Conservation (phyloP, 30 jellyfish, hydroid and myxozoan genomes). For the Aurelia aurita region DNA sequence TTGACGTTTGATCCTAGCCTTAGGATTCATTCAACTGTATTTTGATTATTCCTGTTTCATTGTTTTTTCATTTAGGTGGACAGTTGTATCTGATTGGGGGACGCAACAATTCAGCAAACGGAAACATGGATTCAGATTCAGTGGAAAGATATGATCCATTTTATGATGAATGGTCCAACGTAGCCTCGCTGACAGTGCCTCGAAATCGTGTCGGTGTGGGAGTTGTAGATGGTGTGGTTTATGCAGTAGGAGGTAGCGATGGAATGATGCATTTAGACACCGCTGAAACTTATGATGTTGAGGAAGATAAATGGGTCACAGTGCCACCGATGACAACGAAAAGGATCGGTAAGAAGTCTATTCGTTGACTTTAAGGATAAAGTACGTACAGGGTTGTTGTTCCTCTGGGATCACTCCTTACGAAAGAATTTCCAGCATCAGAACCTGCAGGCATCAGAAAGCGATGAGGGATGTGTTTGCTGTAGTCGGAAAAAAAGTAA, state of each 20-base stretch:
- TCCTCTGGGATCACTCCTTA: too few relatives aligned
- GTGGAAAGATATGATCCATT: slow-evolving; percentile 97
- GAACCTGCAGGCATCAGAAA: too few relatives aligned
- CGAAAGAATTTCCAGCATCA: too few relatives aligned
- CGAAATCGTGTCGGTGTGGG: slow-evolving; percentile 98
- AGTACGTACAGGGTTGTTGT: too few relatives aligned
- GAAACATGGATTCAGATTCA: slow-evolving; percentile 86
- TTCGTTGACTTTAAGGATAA: too few relatives aligned
- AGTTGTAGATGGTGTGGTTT: slow-evolving; percentile 82
- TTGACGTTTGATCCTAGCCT: too few relatives aligned
- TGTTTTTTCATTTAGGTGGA: slow-evolving; percentile 79
- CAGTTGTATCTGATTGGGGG: slow-evolving; percentile 94
- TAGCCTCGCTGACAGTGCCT: slow-evolving; percentile 90
- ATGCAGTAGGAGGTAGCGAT: slow-evolving; percentile 99
- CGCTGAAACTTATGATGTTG: slow-evolving; percentile 89
- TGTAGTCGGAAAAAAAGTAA: too few relatives aligned
- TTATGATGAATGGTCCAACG: slow-evolving; percentile 87
- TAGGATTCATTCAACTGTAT: not conserved
- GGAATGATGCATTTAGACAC: slow-evolving; percentile 93
- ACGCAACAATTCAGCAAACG: slow-evolving; percentile 88
- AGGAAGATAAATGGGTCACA: slow-evolving; percentile 80
- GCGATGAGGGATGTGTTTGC: too few relatives aligned
- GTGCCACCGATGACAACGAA: slow-evolving; percentile 90
- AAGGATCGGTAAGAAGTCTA: slow-evolving; percentile 74
- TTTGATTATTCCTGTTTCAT: not conserved